Conservation (phyloP, 2,888 invertebrate species). For the Cepaea hortensis region DNA sequence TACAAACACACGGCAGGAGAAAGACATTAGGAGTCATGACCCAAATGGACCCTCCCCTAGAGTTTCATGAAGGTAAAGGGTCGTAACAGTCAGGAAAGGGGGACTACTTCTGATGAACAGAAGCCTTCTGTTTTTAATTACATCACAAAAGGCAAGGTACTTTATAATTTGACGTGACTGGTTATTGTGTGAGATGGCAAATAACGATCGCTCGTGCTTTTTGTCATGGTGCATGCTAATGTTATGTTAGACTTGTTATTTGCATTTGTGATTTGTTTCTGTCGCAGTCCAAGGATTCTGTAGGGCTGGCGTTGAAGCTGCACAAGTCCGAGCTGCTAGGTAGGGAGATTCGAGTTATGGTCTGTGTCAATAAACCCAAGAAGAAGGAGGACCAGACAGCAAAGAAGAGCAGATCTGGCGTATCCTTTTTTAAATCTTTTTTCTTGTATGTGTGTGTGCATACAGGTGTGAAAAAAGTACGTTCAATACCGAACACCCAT, state of each 20-base stretch:
- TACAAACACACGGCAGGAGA: no score
- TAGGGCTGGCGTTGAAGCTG: slow-evolving; percentile 49
- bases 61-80: no score
- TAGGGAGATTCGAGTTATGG: slow-evolving; percentile 46
- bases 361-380: slow-evolving; percentile 37
- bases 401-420: neutral
- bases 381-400: neutral
- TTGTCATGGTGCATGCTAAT: neutral
- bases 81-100: no score
- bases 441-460: neutral
- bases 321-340: slow-evolving; percentile 42
- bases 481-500: neutral
- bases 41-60: no score
- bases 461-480: no score
- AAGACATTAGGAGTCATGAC: no score
- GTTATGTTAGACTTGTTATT: neutral
- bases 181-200: no score
- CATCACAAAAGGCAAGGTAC: no score
- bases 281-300: slow-evolving; percentile 50
- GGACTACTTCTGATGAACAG: no score
- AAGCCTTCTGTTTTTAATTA: no score
- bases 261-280: neutral
- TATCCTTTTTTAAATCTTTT: slow-evolving; percentile 16
- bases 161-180: no score
- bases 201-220: neutral